Evolutionary conservation across 2,113 vertebrate species (phyloP).

Genomic region (Oryzias javanicus): DNA sequence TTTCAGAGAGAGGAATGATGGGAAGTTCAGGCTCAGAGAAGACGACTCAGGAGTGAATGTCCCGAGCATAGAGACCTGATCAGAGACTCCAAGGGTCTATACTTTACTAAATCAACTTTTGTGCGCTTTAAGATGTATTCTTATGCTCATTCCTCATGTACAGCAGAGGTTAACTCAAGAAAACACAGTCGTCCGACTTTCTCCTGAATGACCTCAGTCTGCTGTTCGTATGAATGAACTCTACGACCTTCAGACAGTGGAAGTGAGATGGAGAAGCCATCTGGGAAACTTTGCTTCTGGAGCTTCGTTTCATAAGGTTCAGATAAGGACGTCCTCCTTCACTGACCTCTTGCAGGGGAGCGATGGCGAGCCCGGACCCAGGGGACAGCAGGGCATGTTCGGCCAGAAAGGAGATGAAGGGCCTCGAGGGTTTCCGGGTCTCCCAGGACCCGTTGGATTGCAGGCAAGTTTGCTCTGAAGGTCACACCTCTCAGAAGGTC

Average conservation of each 20-base stretch:
- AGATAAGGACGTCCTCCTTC: constrained; percentile 29
- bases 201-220: no score
- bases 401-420: constrained; percentile 98
- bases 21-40: no score
- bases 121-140: no score
- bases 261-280: neutral
- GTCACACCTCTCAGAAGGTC: neutral
- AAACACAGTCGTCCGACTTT: no score
- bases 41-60: no score
- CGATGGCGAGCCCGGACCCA: constrained; percentile 91
- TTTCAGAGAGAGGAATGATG: no score
- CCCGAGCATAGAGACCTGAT: no score
- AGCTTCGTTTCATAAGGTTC: constrained; percentile 5
- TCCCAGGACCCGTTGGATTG: constrained; percentile 92
- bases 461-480: constrained; percentile 78
- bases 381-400: constrained; percentile 98
- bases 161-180: no score
- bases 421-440: constrained; percentile 92
- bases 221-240: no score
- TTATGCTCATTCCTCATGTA: no score
- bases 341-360: constrained; percentile 80
- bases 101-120: no score
- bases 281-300: constrained; percentile 3
- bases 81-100: no score
- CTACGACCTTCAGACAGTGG: constrained; percentile 39